Base-by-base conservation (phyloP, 2,797 vertebrate genomes). In the Pygocentrus nattereri region DNA sequence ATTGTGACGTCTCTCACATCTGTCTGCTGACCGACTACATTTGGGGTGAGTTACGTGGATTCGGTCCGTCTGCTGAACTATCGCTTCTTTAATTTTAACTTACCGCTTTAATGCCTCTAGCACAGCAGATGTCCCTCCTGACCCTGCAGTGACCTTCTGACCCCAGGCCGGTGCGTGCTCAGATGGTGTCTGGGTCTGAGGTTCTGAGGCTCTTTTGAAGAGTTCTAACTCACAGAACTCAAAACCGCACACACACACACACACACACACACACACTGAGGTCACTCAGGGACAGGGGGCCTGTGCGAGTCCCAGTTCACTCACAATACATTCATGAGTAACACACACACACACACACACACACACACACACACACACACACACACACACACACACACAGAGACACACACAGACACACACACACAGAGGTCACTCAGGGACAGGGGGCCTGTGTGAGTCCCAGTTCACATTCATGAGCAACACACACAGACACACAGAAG, bases 371-470 rank as follows among this genome's bases (percentile, higher is more conserved):
- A 47, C 23, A 65, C 19, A 54, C 27, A 41, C 67, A 50, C n/a
- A 27, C 19, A 50, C 52, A 61, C 16, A 41, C 21, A 61, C 18
- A 70, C 54, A 81, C 65, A 81, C 52, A 77, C 34, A 65, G n/a
- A n/a, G n/a, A n/a, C n/a, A n/a, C n/a, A n/a, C n/a, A n/a, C n/a
- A n/a, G n/a, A n/a, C n/a, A n/a, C n/a, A n/a, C n/a, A n/a, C n/a
- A n/a, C n/a, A 76, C 54, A 34, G 65, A 18, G 73, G 82, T 80
- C 76, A 84, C 56, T 54, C 69, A 62, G 73, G 82, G 82, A 84
- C 78, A 84, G 38, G n/a, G n/a, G n/a, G n/a, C n/a, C n/a, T n/a
- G n/a, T n/a, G n/a, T 49, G 67, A 23, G 70, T 21, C 27, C 59
- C 15, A n/a, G n/a, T n/a, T n/a, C n/a, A n/a, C 10, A 75, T 52